Evolutionary conservation across 2,888 invertebrate species (phyloP), one percentile per base, ranked within the genome.

Genomic region (Drosophila quinaria): DNA sequence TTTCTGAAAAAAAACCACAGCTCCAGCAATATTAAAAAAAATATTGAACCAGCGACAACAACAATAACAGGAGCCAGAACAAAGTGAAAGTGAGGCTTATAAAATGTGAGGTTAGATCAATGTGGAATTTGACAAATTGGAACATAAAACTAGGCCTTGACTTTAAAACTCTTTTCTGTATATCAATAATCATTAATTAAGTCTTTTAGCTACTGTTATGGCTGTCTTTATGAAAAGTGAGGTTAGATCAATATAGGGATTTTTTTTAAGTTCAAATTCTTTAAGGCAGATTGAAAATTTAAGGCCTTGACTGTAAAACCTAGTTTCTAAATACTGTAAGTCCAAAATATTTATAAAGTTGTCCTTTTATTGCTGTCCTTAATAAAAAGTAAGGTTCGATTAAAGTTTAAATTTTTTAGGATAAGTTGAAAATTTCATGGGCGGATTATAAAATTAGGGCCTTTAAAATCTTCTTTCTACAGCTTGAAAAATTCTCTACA

Each of bases 1-100:
- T 80, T 85, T 85, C 72, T 71, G 60, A 80, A 80, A 81, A 75
- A 64, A 44, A 44, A 8, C 66, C 73, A 55, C 72, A 73, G 74
- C 81, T 77, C 79, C 64, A 78, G 74, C 69, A 81, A 87, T 87
- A 46, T 70, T 80, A 85, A 82, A 61, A 54, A 25, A 25, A 15
- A 46, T 81, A 86, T 84, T 78, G 80, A 73, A 64, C 67, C 68
- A 69, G 60, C 63, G 59, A 37, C 3, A 50, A 52, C 41, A 73
- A 70, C 67, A 55, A 62, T 63, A 55, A 64, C 4, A 5, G 13
- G n/a, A 17, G 51, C 47, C 62, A 35, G 59, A 52, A 46, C 44
- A 55, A 59, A 80, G 73, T 70, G 70, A 85, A 81, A 84, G 71
- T 78, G 66, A 55, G 62, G 60, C 60, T 42, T 49, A 68, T 31